Percentiles rank a stretch among this genome's conserved stretches.
These are phyloP conservation scores for Atractosteus spatula DNA, from an alignment of 2,113 vertebrate genomes.

Conservation along the genomic window DNA sequence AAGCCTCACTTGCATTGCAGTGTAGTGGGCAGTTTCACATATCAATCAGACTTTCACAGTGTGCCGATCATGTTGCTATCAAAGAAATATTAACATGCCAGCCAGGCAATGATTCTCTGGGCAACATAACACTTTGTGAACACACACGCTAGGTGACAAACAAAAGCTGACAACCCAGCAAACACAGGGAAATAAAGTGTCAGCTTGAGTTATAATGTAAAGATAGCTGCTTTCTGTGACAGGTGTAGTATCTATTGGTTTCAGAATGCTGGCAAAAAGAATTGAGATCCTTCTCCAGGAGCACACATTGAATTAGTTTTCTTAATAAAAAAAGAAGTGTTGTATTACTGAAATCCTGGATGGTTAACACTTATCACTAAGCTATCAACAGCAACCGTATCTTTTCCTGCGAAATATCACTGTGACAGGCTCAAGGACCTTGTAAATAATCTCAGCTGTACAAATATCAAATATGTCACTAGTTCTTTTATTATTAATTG, in stretches of 20 bases:
- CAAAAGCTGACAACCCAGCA: background rate
- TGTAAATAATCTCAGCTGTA: too few species aligned
- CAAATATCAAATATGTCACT: too few species aligned
- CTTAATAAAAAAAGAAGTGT: too few species aligned
- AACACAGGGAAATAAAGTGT: background rate
- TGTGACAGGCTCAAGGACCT: too few species aligned
- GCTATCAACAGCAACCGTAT: too few species aligned
- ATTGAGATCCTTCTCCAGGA: background rate
- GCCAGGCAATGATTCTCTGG: constrained; percentile 1
- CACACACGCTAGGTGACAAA: background rate
- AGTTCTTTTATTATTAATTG: too few species aligned
- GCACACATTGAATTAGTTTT: too few species aligned
- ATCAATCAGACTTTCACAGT: background rate
- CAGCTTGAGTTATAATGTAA: background rate
- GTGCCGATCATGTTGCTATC: background rate
- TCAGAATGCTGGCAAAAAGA: background rate
- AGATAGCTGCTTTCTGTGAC: background rate
- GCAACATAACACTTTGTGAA: background rate
- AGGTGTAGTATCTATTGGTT: background rate
- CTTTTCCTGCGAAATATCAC: too few species aligned
- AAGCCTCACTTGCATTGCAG: background rate
- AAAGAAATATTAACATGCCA: background rate
- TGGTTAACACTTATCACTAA: too few species aligned
- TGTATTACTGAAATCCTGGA: too few species aligned
- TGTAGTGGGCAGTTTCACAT: background rate